Conservation (phyloP, 2,113 vertebrate species). For the Mustela lutreola region DNA sequence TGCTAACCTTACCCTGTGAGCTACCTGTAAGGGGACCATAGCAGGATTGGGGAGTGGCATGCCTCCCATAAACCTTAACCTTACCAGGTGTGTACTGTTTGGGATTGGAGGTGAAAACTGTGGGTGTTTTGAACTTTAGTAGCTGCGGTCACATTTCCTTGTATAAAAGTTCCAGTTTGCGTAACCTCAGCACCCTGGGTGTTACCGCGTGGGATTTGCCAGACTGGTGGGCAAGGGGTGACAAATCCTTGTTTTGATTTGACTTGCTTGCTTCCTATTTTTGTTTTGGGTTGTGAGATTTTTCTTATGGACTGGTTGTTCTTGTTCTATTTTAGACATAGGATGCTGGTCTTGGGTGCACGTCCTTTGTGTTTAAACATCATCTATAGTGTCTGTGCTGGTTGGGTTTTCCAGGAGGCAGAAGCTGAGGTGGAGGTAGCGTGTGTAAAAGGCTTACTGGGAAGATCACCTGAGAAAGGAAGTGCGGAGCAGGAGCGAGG, state of each 20-base stretch:
- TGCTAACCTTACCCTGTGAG: neutral
- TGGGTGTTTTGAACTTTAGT: neutral
- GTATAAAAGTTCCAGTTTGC: neutral
- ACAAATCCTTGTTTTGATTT: neutral
- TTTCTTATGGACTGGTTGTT: neutral
- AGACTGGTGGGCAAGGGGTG: neutral
- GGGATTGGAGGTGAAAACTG: neutral
- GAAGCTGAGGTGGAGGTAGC: neutral
- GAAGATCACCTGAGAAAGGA: neutral
- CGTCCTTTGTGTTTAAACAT: neutral
- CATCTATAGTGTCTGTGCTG: neutral
- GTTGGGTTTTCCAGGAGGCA: neutral
- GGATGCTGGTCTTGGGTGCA: neutral
- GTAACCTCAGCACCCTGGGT: neutral
- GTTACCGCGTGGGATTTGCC: neutral
- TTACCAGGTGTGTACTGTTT: neutral
- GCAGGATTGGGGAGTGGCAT: neutral
- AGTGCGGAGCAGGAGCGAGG: neutral
- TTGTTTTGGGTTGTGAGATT: neutral
- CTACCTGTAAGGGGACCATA: neutral
- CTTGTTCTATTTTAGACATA: neutral
- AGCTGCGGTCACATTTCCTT: neutral
- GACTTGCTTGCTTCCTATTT: neutral
- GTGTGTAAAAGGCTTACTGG: neutral
- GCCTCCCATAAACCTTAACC: neutral